phyloP scores from a whole-genome alignment of 2,888 invertebrate species.

The Plusia festucae region DNA sequence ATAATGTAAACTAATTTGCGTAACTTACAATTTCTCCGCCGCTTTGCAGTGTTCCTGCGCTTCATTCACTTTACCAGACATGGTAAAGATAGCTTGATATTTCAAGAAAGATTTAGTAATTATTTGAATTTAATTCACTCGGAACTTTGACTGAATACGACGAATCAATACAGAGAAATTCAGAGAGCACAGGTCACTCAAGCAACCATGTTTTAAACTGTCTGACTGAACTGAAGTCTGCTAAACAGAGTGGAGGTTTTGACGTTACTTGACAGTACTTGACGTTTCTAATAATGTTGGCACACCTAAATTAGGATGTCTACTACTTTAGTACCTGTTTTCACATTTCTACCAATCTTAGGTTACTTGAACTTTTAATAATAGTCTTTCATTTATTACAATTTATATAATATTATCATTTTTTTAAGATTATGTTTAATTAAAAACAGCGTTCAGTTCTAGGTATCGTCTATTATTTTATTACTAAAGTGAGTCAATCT shows the following conservation, averaged over 20 bases:
- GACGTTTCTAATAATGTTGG: slow-evolving; percentile 7
- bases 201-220: slow-evolving; percentile 12
- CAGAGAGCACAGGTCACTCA: slow-evolving; percentile 16
- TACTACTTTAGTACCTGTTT: neutral
- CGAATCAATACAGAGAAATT: slow-evolving; percentile 52
- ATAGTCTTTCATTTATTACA: too few species aligned
- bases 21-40: slow-evolving; percentile 94
- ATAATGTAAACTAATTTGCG: neutral
- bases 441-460: too few species aligned
- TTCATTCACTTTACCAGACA: slow-evolving; percentile 91
- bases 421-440: too few species aligned
- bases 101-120: slow-evolving; percentile 11
- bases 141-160: slow-evolving; percentile 8
- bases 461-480: too few species aligned
- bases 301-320: neutral
- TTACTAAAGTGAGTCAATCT: too few species aligned
- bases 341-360: neutral
- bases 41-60: slow-evolving; percentile 93
- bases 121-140: slow-evolving; percentile 7
- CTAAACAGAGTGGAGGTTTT: neutral
- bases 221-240: too few species aligned
- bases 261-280: slow-evolving; percentile 3
- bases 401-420: too few species aligned
- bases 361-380: neutral
- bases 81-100: slow-evolving; percentile 34